phyloP scores from a whole-genome alignment of 2,888 invertebrate species.

The Amphimallon solstitiale region DNA sequence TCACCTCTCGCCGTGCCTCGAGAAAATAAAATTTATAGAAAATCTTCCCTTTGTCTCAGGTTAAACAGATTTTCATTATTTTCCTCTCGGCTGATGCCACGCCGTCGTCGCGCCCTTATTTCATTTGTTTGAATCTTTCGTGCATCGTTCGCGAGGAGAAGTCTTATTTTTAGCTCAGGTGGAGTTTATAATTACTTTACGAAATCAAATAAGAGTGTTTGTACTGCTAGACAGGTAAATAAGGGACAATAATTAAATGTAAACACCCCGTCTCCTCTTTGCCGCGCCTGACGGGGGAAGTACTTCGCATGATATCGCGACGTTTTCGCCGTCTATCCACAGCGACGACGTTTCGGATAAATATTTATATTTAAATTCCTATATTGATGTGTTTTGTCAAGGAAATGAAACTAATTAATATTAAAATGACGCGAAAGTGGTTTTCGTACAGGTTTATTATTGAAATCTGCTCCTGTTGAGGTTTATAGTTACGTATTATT shows the following conservation, averaged over 20 bases:
- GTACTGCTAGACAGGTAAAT: constrained; percentile 17
- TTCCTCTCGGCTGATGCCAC: neutral
- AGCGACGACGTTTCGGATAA: no score
- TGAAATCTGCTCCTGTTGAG: no score
- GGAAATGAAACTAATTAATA: no score
- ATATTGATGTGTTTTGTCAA: no score
- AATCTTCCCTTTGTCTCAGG: neutral
- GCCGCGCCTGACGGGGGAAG: no score
- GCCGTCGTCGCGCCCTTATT: neutral
- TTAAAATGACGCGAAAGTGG: no score
- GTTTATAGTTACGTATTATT: no score
- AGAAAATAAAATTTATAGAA: neutral
- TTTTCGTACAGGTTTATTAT: no score
- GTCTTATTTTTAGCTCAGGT: constrained; percentile 10
- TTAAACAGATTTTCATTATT: constrained; percentile 14
- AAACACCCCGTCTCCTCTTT: constrained; percentile 5
- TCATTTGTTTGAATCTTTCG: neutral
- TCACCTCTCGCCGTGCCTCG: neutral
- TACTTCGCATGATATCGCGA: no score
- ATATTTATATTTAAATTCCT: no score
- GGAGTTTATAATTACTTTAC: constrained; percentile 29
- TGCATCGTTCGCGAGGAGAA: neutral
- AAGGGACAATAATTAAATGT: constrained; percentile 30
- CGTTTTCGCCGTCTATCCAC: no score
- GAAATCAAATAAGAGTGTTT: constrained; percentile 27